Percentiles rank a stretch among this genome's conserved stretches.
phyloP scores from a whole-genome alignment of 1,140 invertebrate species.

The Drosophila repletoides region DNA sequence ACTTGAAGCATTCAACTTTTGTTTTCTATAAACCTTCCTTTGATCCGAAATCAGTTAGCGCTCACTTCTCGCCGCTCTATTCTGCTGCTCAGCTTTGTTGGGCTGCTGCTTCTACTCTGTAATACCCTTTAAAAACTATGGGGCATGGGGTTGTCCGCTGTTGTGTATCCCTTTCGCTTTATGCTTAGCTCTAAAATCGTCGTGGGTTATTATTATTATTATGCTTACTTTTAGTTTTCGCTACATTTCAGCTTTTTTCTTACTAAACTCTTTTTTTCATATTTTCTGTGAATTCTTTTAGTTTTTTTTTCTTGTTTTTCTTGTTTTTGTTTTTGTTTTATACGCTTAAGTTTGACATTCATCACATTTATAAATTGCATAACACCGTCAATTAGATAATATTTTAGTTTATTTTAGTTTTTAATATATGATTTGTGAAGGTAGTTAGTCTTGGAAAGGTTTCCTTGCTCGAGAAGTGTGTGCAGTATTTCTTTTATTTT shows the following conservation, averaged over 20 bases:
- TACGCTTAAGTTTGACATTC: slow-evolving; percentile 78
- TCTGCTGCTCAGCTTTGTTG: slow-evolving; percentile 6
- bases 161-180: slow-evolving; percentile 32
- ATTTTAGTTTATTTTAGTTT: slow-evolving; percentile 48
- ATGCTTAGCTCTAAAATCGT: slow-evolving; percentile 77
- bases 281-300: slow-evolving; percentile 6
- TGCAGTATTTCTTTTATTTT: slow-evolving; percentile 40
- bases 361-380: slow-evolving; percentile 81
- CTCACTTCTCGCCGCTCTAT: not conserved
- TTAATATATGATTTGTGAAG: slow-evolving; percentile 72
- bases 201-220: too few species aligned
- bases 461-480: slow-evolving; percentile 75
- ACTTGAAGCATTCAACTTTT: slow-evolving; percentile 48
- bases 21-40: slow-evolving; percentile 12
- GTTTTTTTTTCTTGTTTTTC: slow-evolving; percentile 9
- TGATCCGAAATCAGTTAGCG: too few species aligned
- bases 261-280: slow-evolving; percentile 38
- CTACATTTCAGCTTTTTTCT: slow-evolving; percentile 73
- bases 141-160: too few species aligned
- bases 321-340: slow-evolving; percentile 37
- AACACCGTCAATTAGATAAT: slow-evolving; percentile 77
- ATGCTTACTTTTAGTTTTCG: slow-evolving; percentile 69
- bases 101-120: slow-evolving; percentile 35
- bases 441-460: slow-evolving; percentile 77
- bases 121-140: slow-evolving; percentile 66